Conservation (phyloP, 1,140 invertebrate genomes). For the Cecropterus lyciades region DNA sequence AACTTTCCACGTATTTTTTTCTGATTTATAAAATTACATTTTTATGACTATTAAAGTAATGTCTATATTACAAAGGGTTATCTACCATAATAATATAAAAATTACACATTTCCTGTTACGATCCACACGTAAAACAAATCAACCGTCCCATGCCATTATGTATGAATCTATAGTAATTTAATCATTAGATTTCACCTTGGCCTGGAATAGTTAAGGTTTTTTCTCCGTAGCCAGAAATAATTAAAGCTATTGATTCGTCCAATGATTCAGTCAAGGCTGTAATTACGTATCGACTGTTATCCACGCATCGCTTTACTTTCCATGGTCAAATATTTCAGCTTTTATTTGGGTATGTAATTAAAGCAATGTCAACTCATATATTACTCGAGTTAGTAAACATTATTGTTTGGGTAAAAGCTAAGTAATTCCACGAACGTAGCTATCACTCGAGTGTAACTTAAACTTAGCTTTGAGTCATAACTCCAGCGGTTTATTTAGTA, state of each 20-base stretch:
- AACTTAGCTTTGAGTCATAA: no score
- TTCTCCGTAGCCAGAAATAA: constrained; percentile 51
- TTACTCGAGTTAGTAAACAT: not conserved
- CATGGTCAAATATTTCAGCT: constrained; percentile 7
- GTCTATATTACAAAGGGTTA: no score
- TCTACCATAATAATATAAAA: no score
- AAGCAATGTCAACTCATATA: not conserved
- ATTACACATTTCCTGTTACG: not conserved
- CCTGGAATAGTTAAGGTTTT: constrained; percentile 40
- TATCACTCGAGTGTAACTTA: no score
- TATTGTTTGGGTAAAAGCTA: not conserved
- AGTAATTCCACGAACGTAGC: no score
- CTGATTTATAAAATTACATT: no score
- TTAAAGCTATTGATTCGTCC: constrained; percentile 54
- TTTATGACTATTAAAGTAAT: no score
- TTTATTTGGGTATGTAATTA: not conserved
- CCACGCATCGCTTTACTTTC: constrained; percentile 12
- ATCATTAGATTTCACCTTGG: constrained; percentile 45
- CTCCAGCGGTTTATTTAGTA: no score
- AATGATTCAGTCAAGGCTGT: constrained; percentile 38
- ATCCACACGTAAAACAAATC: not conserved
- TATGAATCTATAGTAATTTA: constrained; percentile 12
- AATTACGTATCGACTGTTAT: constrained; percentile 38
- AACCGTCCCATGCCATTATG: not conserved
- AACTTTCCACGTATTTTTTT: no score